These are phyloP conservation scores for Forbesichthys agassizii DNA, from an alignment of 2,113 vertebrate genomes.

Conservation along the genomic window DNA sequence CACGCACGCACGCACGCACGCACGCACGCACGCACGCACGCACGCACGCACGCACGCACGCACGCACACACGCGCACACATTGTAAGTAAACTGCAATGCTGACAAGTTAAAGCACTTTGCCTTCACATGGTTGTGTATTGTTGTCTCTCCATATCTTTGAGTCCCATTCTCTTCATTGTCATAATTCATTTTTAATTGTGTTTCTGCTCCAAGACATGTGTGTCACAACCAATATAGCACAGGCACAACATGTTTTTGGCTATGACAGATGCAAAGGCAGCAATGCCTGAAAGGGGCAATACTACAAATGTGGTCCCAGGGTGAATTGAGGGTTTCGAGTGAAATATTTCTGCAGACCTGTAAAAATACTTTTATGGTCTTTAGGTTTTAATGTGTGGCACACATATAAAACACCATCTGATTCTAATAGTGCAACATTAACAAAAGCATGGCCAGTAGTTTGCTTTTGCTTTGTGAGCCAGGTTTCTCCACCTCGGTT, in stretches of 20 bases:
- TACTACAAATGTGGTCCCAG: conserved; percentile 13
- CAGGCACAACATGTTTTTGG: conserved; percentile 66
- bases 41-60: no score
- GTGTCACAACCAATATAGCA: conserved; percentile 68
- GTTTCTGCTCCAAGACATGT: conserved; percentile 63
- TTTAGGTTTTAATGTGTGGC: no score
- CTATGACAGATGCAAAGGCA: conserved; percentile 62
- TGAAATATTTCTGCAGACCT: no score
- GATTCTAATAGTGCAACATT: no score
- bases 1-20: no score
- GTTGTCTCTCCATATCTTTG: conserved; percentile 51
- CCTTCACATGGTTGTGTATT: conserved; percentile 58
- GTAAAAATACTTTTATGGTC: no score
- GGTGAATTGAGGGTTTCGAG: not conserved
- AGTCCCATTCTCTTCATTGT: conserved; percentile 46
- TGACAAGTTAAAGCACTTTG: conserved; percentile 52
- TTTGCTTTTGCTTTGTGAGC: no score
- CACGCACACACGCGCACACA: conserved; percentile 7
- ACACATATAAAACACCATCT: no score
- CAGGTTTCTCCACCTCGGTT: no score
- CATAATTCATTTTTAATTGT: conserved; percentile 71
- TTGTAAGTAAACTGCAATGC: conserved; percentile 34
- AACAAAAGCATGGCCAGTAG: no score
- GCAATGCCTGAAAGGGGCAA: conserved; percentile 50
- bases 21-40: not conserved